Percentiles rank a stretch among this genome's conserved stretches.
Evolutionary conservation across 1,140 invertebrate genomes (phyloP).

Genomic region (Drosophila erecta): DNA sequence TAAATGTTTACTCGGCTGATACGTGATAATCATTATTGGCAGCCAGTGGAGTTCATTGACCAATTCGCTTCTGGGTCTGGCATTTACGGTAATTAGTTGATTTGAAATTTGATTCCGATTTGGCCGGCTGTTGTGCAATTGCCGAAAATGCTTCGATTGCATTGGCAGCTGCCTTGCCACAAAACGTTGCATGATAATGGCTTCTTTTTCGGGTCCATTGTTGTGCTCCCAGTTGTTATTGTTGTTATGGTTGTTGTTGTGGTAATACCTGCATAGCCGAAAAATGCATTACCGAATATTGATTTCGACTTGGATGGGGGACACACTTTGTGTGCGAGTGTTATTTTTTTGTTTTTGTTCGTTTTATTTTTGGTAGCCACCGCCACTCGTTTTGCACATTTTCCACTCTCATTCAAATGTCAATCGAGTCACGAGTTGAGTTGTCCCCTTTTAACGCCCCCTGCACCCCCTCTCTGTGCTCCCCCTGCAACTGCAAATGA

Average conservation of each 20-base stretch:
- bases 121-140: conserved; percentile 48
- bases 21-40: no score
- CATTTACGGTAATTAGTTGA: conserved; percentile 58
- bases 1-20: no score
- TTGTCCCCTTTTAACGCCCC: conserved; percentile 34
- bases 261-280: conserved; percentile 65
- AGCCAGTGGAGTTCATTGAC: conserved; percentile 35
- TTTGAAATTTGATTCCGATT: conserved; percentile 31
- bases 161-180: conserved; percentile 49
- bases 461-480: not conserved
- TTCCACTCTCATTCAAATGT: conserved; percentile 79
- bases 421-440: conserved; percentile 75
- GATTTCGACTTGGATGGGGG: conserved; percentile 43
- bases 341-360: not conserved
- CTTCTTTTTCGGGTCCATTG: conserved; percentile 44
- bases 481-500: conserved; percentile 23
- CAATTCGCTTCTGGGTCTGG: conserved; percentile 26
- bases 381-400: conserved; percentile 65
- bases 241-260: conserved; percentile 12
- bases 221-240: conserved; percentile 5
- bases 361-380: conserved; percentile 29
- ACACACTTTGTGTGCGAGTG: conserved; percentile 37
- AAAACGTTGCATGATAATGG: conserved; percentile 62
- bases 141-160: conserved; percentile 40
- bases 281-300: conserved; percentile 76